Evolutionary conservation across 2,797 vertebrate species (phyloP), one percentile per base, ranked within the genome.

Genomic region (Parauchenoglanis punctatus): DNA sequence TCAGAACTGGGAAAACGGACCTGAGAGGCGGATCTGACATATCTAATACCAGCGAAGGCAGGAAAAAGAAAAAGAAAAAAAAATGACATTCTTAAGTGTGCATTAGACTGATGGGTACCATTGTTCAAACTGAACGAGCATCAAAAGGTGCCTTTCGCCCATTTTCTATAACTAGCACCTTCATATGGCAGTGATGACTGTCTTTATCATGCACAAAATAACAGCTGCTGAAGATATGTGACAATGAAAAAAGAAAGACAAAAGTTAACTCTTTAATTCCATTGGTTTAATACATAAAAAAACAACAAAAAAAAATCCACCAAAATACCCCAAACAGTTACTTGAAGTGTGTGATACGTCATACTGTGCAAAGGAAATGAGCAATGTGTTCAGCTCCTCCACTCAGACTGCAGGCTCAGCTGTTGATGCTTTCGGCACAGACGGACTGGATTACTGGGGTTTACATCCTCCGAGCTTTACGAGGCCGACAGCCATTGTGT

Each of bases 401-500:
- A 35, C 65, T 80, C 63, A 61, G 61, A 25, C 59, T 78, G 54
- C 85, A 65, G 85, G 44, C 63, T 83, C 81, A 83, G 65, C 81
- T 68, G 81, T 83, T 70, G 81, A 83, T 68, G 61, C 75, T 78
- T 78, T 68, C 87, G n/a, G 54, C 81, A 67, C 84, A 86, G 80
- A 86, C 72, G 28, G 84, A 86, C 80, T 68, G 84, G 84, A 88
- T 86, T 86, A 86, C 61, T 31, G 59, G 70, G 84, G 84, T 83
- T 96, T 93, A 96, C 0, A 94, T 87, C 90, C 97, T 95, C 78
- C 97, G 95, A 82, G 94, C 97, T 92, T 99, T 99, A 87, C 96
- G 96, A 17, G 98, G 98, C 86, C 98, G 97, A 92, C 98, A 99
- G 90, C 98, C 98, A 0, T 99, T 99, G 96, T 99, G 98, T 0